Evolutionary conservation across 1,140 invertebrate species (phyloP), one percentile per base, ranked within the genome.

Genomic region (Drosophila mojavensis): DNA sequence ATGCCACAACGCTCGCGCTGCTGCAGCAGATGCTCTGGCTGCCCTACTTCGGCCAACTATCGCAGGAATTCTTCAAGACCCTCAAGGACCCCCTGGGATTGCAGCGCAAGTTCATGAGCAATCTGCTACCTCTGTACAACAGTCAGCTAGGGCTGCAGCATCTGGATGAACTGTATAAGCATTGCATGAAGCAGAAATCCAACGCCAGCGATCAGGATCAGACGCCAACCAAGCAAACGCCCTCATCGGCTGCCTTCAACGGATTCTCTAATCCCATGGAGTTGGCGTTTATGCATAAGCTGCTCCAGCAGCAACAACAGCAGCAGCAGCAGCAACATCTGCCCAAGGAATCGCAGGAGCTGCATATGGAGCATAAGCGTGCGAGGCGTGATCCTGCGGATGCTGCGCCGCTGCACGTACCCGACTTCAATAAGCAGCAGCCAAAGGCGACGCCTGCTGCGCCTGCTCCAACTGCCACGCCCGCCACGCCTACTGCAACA

Each of bases 21-120:
- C 92, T 95, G n/a, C 94, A 95, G 80, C 95, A 95, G 83, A 95
- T 96, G 94, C 78, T 95, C 30, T 96, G 95, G 95, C 79, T 95
- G 36, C 95, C 95, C 2, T 96, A 95, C 78, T 92, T 95, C 24
- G 95, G 94, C 67, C 95, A 95, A 82, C 89, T 95, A 45, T 94
- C 93, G 60, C 92, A 93, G 36, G 94, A 94, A 41, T 91, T 94
- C 70, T 83, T 94, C 15, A 93, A 94, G 75, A 92, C 93, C 13
- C 73, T 94, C 11, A 93, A 94, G 76, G 92, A 93, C 73, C 85
- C 94, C 5, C 67, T 88, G 61, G 62, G 83, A 54, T 26, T 92
- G 47, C 84, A 88, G 47, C 66, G 86, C 39, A 89, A 90, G 30
- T 89, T 79, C 26, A 83, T 77, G 80, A 89, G 67, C 63, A 84